Base-by-base conservation (phyloP, 2,797 vertebrate species). In the Gadopsis marmoratus region DNA sequence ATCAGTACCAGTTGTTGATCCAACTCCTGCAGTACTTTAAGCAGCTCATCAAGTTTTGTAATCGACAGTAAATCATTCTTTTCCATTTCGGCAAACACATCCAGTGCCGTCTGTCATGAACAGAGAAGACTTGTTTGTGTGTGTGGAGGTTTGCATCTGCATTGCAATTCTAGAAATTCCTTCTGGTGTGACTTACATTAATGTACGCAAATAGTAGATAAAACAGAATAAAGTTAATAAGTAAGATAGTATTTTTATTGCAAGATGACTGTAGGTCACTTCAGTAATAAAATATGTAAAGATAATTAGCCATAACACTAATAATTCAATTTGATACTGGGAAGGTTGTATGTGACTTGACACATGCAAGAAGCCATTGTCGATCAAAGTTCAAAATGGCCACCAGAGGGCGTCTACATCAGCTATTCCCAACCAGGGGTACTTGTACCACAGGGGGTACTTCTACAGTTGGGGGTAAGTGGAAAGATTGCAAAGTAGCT, bases 1-100 rank as follows among this genome's bases (percentile, higher is more conserved):
- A 0, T 85, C 7, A 0, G 0, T 14, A 79, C 92, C 80, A 96
- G 85, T 33, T 84, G 60, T 67, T 23, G 77, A 60, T 93, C 87
- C 6, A 86, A 63, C 14, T 73, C 0, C 13, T 0, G 1, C 26
- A 95, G 66, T 12, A 78, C 7, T 2, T 0, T 0, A 4, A 76
- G 47, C 71, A 96, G 89, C 26, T 65, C 12, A 0, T 37, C 0
- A 2, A 95, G 77, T 0, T 92, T 76, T 16, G 71, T 66, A 3
- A 69, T 29, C 0, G 91, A 88, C n/a, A 96, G 88, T 8, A 51
- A 43, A 53, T 74, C 78, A 6, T 4, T 29, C 77, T 90, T 95
- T 84, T 96, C 95, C 95, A 96, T 93, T 87, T 95, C 94, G 64
- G 51, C 26, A 69, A 96, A 87, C 50, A 96, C 64, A 61, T 95